phyloP scores from a whole-genome alignment of 1,140 invertebrate genomes.

The Mesaphorura yosii region DNA sequence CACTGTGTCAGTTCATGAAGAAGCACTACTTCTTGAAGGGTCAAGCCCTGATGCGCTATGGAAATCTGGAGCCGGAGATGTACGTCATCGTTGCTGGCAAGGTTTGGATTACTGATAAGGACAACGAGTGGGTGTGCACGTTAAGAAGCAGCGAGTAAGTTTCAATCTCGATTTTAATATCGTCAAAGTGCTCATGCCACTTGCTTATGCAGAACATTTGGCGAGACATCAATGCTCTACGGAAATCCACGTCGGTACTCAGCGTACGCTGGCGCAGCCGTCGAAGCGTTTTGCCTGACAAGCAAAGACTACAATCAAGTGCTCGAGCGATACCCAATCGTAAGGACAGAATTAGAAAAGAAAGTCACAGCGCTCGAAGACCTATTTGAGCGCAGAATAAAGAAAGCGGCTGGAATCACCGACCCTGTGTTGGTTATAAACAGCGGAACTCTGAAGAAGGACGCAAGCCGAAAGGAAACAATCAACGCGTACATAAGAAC shows the following conservation, averaged over 20 bases:
- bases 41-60: conserved; percentile 4
- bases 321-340: conserved; percentile 17
- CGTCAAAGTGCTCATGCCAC: not conserved
- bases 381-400: conserved; percentile 16
- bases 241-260: conserved; percentile 2
- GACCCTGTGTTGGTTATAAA: no score
- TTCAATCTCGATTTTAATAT: conserved; percentile 4
- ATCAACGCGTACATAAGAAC: no score
- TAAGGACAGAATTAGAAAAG: conserved; percentile 6
- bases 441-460: no score
- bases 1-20: conserved; percentile 11
- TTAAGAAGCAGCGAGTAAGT: conserved; percentile 13
- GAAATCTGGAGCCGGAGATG: conserved; percentile 21
- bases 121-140: conserved; percentile 5
- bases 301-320: conserved; percentile 11
- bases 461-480: no score
- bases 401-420: no score
- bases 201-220: conserved; percentile 1
- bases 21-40: conserved; percentile 13
- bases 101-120: conserved; percentile 12
- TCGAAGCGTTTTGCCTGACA: conserved; percentile 16
- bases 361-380: not conserved
- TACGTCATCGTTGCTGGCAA: conserved; percentile 10
- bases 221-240: conserved; percentile 10
- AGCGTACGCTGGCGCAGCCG: conserved; percentile 15